Evolutionary conservation across 2,888 invertebrate genomes (phyloP).

Genomic region (Meghimatium bilineatum): DNA sequence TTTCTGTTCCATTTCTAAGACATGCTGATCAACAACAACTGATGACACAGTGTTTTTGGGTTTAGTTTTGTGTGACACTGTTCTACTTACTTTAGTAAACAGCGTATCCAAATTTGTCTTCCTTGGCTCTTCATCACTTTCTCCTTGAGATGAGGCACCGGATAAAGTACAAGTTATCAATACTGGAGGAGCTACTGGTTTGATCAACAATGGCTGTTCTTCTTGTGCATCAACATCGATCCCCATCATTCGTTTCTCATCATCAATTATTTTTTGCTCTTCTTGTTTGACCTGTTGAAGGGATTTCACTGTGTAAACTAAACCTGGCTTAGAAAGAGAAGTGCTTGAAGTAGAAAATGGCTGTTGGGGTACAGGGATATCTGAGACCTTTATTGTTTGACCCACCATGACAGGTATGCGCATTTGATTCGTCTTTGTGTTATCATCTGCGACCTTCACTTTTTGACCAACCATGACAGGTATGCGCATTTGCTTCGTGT

Average conservation of each 20-base stretch:
- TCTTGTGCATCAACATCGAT: conserved; percentile 41
- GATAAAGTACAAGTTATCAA: neutral
- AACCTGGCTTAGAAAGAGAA: neutral
- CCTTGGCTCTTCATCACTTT: neutral
- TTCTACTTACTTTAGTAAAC: conserved; percentile 26
- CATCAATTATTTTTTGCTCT: conserved; percentile 20
- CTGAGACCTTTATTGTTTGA: neutral
- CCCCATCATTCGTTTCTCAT: conserved; percentile 44
- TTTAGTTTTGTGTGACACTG: neutral
- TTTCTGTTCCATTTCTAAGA: conserved; percentile 28
- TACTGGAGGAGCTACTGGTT: conserved; percentile 5
- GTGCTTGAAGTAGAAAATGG: neutral
- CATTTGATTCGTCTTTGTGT: neutral
- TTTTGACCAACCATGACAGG: neutral
- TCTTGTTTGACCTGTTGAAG: conserved; percentile 1
- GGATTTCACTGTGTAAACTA: conserved; percentile 5
- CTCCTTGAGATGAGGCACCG: neutral
- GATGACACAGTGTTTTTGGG: neutral
- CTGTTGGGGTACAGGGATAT: conserved; percentile 25
- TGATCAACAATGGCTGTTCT: conserved; percentile 24
- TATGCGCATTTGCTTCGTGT: neutral
- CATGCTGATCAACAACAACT: neutral
- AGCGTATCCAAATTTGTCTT: conserved; percentile 24
- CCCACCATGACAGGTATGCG: conserved; percentile 5
- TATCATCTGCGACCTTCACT: no score